A percentile compares a stretch with the other conserved stretches of the same genome.
Evolutionary conservation across 1,140 invertebrate species (phyloP).

Genomic region (Drosophila ercepeae): DNA sequence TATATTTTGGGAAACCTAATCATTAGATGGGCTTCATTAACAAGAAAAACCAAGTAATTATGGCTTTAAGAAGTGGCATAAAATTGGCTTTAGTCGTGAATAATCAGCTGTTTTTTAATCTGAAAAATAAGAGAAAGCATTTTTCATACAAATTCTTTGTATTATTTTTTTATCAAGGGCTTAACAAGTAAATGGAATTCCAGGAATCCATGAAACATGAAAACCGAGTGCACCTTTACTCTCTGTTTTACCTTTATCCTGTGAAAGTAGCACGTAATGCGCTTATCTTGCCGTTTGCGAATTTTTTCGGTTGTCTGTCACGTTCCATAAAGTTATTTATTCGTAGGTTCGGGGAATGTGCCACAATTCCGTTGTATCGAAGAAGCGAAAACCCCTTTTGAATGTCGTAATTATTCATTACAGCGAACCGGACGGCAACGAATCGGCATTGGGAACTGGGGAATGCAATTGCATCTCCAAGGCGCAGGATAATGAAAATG

Average conservation of each 20-base stretch:
- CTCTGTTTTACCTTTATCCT: slow-evolving; percentile 6
- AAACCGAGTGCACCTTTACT: background rate
- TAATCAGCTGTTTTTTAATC: background rate
- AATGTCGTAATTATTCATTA: slow-evolving; percentile 44
- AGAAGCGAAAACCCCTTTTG: slow-evolving; percentile 1
- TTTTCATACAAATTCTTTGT: background rate
- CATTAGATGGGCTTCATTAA: background rate
- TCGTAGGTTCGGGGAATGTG: slow-evolving; percentile 32
- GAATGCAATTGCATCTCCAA: slow-evolving; percentile 57
- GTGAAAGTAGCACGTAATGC: slow-evolving; percentile 37
- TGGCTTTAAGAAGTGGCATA: background rate
- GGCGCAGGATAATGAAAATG: slow-evolving; percentile 61
- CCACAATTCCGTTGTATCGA: background rate
- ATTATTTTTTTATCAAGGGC: background rate
- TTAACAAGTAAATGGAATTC: background rate
- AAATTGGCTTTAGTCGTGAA: background rate
- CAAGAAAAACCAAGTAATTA: background rate
- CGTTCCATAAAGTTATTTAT: slow-evolving; percentile 63
- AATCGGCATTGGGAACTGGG: slow-evolving; percentile 16
- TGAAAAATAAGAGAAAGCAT: background rate
- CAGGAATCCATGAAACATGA: background rate
- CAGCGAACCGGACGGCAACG: slow-evolving; percentile 19
- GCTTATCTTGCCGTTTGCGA: slow-evolving; percentile 11
- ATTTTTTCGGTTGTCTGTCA: slow-evolving; percentile 47
- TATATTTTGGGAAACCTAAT: background rate